These are phyloP conservation scores for Zootoca vivipara DNA, from an alignment of 2,113 vertebrate species.

Conservation along the genomic window DNA sequence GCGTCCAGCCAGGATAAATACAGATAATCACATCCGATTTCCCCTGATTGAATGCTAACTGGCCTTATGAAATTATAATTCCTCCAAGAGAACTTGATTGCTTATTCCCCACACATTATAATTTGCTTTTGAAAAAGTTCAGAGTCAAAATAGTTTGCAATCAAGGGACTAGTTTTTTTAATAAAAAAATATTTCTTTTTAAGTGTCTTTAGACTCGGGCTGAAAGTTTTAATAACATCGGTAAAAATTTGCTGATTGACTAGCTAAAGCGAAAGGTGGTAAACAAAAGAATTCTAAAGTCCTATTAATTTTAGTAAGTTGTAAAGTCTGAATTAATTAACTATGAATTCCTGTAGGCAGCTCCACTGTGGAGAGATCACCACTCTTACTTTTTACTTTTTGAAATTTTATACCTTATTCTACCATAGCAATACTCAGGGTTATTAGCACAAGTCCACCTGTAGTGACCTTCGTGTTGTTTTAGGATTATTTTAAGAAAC, in stretches of 20 bases:
- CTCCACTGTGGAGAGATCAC: neutral
- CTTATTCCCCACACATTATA: slow-evolving; percentile 8
- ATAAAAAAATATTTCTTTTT: neutral
- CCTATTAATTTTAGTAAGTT: neutral
- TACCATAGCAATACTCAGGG: neutral
- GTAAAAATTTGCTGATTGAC: neutral
- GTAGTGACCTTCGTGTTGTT: neutral
- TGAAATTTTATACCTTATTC: neutral
- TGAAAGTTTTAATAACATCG: neutral
- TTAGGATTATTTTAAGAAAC: neutral
- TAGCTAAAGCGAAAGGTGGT: neutral
- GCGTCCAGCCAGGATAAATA: slow-evolving; percentile 20
- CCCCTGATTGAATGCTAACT: slow-evolving; percentile 40
- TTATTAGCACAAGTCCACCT: neutral
- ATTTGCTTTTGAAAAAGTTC: slow-evolving; percentile 17
- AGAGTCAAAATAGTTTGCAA: slow-evolving; percentile 22
- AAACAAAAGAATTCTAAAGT: neutral
- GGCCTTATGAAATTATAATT: slow-evolving; percentile 30
- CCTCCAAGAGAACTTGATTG: slow-evolving; percentile 24
- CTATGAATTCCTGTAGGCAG: neutral
- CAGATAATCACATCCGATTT: neutral
- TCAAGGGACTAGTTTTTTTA: neutral
- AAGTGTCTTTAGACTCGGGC: neutral
- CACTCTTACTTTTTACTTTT: neutral
- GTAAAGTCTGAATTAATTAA: neutral